Evolutionary conservation across 2,797 vertebrate genomes (phyloP).

Genomic region (Aldrovandia affinis): DNA sequence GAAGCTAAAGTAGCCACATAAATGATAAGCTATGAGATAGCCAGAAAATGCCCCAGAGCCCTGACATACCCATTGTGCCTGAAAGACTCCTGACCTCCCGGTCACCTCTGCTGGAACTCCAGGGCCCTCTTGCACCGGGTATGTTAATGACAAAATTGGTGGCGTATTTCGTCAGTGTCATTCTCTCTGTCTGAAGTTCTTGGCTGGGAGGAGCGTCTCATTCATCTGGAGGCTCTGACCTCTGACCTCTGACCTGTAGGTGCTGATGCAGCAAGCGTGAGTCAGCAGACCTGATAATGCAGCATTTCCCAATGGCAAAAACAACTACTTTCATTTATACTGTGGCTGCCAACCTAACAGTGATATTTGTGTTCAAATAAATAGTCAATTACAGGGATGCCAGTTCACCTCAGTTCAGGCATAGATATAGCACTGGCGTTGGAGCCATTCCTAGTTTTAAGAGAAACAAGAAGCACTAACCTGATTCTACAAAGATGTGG

Average conservation of each 20-base stretch:
- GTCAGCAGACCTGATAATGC: not conserved
- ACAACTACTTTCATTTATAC: not conserved
- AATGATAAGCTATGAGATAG: slow-evolving; percentile 4
- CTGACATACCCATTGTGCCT: not conserved
- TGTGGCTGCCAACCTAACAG: not conserved
- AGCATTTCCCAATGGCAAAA: not conserved
- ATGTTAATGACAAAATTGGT: slow-evolving; percentile 1
- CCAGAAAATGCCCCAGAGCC: not conserved
- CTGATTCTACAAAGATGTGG: not conserved
- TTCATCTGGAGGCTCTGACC: not conserved
- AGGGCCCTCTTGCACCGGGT: not conserved
- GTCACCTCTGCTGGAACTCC: not conserved
- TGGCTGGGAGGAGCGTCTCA: not conserved
- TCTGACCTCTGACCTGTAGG: not conserved
- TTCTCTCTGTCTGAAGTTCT: slow-evolving; percentile 8
- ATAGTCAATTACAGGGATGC: not conserved
- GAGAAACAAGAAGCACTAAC: not conserved
- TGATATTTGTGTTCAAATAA: not conserved
- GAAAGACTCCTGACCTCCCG: not conserved
- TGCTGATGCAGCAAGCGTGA: not conserved
- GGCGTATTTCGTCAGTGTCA: slow-evolving; percentile 11
- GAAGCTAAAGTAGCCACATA: not conserved
- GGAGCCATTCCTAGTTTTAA: not conserved
- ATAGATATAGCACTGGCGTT: not conserved
- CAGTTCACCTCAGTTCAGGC: not conserved